These are phyloP conservation scores for Sphenopsis melanotis DNA, from an alignment of 2,797 vertebrate species.

Conservation along the genomic window DNA sequence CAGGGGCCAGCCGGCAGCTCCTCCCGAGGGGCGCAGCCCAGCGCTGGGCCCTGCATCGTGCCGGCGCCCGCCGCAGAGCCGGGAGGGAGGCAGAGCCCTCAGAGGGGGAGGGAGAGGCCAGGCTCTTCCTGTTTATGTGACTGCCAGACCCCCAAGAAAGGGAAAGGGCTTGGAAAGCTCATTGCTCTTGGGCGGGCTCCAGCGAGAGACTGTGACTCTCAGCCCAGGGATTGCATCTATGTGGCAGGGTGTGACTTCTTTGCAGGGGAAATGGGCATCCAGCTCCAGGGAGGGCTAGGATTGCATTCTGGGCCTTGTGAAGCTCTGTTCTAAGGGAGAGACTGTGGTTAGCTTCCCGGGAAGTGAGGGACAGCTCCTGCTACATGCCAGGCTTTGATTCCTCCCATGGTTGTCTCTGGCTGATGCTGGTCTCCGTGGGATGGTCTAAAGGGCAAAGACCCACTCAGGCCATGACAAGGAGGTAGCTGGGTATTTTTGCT, in stretches of 20 bases:
- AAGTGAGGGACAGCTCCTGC: background rate
- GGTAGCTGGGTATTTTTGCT: background rate
- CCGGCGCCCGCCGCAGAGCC: background rate
- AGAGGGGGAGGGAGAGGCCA: background rate
- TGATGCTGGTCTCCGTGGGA: background rate
- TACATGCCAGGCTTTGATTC: background rate
- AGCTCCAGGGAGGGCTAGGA: background rate
- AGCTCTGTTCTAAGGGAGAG: background rate
- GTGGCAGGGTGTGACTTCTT: background rate
- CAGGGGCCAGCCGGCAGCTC: slow-evolving; percentile 58
- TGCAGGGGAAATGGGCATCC: background rate
- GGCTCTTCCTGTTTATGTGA: slow-evolving; percentile 72
- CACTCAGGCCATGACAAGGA: background rate
- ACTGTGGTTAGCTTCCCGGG: background rate
- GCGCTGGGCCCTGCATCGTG: background rate
- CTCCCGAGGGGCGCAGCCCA: slow-evolving; percentile 31
- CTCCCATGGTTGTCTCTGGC: background rate
- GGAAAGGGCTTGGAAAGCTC: slow-evolving; percentile 48
- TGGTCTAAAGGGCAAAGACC: background rate
- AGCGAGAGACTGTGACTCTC: background rate
- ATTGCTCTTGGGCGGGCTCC: slow-evolving; percentile 4
- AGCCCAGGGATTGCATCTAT: background rate
- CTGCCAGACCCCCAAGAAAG: slow-evolving; percentile 57
- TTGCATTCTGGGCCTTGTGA: background rate
- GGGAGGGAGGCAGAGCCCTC: background rate